Conservation (phyloP, 1,140 invertebrate genomes). For the Drosophila cardini region DNA sequence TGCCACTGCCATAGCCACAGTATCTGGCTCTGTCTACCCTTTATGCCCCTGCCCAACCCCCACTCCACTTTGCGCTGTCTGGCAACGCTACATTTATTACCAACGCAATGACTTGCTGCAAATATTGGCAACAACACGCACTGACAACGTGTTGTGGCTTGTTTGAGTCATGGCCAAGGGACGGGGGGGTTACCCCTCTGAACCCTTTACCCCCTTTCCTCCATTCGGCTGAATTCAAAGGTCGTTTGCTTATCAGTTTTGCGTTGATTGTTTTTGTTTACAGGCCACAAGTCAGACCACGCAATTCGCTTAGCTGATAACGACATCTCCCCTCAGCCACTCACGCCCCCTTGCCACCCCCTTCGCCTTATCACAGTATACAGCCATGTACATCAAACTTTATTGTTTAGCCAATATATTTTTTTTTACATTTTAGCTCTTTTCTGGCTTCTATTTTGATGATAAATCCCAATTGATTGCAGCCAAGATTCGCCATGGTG, state of each 20-base stretch:
- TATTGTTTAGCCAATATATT: conserved; percentile 56
- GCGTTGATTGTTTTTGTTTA: conserved; percentile 72
- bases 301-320: conserved; percentile 75
- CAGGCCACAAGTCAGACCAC: conserved; percentile 56
- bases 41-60: background rate
- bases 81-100: conserved; percentile 60
- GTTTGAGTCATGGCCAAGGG: conserved; percentile 14
- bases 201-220: background rate
- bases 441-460: conserved; percentile 13
- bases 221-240: conserved; percentile 52
- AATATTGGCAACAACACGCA: conserved; percentile 51
- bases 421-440: background rate
- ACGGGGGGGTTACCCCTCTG: background rate
- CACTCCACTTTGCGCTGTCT: background rate
- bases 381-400: conserved; percentile 35
- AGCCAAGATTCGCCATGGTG: conserved; percentile 44
- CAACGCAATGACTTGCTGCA: conserved; percentile 17
- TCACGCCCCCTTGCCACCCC: background rate
- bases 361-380: conserved; percentile 42
- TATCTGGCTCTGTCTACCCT: background rate
- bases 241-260: conserved; percentile 50
- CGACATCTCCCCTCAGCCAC: background rate
- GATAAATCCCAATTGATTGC: conserved; percentile 16
- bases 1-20: conserved; percentile 5
- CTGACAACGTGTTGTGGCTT: conserved; percentile 44